Percentiles rank a stretch among this genome's conserved stretches.
phyloP scores from a whole-genome alignment of 2,888 invertebrate species.

The Germaria angustata region DNA sequence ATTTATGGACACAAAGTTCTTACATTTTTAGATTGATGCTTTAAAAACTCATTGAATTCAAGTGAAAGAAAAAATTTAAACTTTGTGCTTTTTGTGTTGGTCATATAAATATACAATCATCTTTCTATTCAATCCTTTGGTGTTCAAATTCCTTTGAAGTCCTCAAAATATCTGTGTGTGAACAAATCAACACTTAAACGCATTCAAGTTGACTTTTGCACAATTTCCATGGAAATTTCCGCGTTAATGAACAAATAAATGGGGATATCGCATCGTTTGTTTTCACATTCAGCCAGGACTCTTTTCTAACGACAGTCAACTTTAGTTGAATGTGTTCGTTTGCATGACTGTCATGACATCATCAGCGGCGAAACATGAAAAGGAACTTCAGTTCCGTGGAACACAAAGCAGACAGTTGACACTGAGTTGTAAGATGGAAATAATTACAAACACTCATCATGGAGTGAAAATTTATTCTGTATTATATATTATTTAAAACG shows the following conservation, averaged over 20 bases:
- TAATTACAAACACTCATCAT: neutral
- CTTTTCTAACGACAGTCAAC: neutral
- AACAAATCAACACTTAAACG: neutral
- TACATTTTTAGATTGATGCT: neutral
- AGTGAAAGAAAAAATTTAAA: no score
- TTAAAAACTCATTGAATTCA: no score
- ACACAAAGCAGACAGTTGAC: constrained; percentile 1
- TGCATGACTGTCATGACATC: neutral
- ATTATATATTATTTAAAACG: neutral
- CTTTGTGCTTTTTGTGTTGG: no score
- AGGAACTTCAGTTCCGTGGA: neutral
- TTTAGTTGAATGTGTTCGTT: neutral
- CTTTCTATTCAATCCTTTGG: neutral
- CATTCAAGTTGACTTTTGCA: neutral
- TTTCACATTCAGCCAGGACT: neutral
- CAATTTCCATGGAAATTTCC: neutral
- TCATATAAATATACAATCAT: no score
- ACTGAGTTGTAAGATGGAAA: neutral
- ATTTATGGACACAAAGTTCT: no score
- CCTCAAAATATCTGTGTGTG: neutral
- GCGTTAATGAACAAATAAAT: neutral
- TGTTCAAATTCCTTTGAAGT: neutral
- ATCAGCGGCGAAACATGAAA: neutral
- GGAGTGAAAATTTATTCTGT: neutral
- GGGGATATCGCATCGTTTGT: neutral